Percentiles rank a stretch among this genome's conserved stretches.
phyloP scores from a whole-genome alignment of 2,888 invertebrate genomes.

The Micoletzkya japonica region DNA sequence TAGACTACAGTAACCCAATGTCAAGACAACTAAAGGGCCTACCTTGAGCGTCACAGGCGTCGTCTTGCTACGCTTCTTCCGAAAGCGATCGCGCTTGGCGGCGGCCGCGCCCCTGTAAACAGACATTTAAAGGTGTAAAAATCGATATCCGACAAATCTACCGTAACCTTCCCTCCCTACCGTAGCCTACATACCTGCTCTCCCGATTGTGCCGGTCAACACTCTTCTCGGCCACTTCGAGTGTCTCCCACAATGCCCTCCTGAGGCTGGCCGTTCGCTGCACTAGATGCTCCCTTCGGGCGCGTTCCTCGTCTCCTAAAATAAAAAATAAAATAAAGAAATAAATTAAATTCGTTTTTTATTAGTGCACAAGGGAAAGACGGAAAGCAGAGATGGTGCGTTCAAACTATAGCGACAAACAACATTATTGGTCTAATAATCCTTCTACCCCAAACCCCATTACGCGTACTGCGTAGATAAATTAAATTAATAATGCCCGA shows the following conservation, averaged over 20 bases:
- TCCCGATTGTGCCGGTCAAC: conserved; percentile 44
- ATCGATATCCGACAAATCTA: background rate
- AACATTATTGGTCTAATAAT: background rate
- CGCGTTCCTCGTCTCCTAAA: conserved; percentile 51
- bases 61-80: conserved; percentile 51
- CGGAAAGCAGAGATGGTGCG: background rate
- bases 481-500: no score
- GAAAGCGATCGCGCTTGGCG: conserved; percentile 42
- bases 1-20: no score
- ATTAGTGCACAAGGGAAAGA: background rate
- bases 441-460: background rate
- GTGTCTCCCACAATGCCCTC: conserved; percentile 78
- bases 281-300: conserved; percentile 69
- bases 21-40: no score
- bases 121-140: background rate
- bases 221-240: conserved; percentile 78
- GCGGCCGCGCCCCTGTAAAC: conserved; percentile 28
- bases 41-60: conserved; percentile 45
- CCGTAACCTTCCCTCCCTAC: background rate
- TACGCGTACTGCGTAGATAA: no score
- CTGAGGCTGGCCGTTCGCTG: conserved; percentile 80
- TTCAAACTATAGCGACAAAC: background rate
- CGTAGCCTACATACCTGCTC: background rate
- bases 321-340: background rate
- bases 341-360: background rate